phyloP scores from a whole-genome alignment of 2,113 vertebrate species.

The Ploceus nigricollis region DNA sequence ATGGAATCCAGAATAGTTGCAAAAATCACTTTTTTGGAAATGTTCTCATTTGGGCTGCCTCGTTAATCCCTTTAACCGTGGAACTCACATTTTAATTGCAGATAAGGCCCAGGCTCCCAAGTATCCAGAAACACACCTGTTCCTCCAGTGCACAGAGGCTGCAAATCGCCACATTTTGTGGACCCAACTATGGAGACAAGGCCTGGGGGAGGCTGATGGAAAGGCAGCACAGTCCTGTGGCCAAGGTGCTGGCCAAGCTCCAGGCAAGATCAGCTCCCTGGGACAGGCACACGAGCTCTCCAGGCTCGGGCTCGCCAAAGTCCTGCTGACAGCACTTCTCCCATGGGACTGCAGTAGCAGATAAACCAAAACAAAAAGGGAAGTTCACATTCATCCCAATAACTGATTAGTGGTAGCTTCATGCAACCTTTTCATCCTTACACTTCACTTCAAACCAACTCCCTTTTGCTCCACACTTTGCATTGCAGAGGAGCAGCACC shows the following conservation, averaged over 20 bases:
- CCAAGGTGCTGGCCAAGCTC: accelerated
- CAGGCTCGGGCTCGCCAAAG: not conserved
- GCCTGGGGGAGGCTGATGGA: not conserved
- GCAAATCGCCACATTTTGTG: not conserved
- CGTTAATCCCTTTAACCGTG: conserved; percentile 1
- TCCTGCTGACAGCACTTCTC: too few relatives aligned
- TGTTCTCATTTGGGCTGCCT: not conserved
- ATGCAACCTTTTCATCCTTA: not conserved
- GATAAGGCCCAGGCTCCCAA: not conserved
- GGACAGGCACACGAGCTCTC: accelerated
- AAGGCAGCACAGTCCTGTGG: accelerated
- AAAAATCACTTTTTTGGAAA: not conserved
- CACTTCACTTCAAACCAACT: not conserved
- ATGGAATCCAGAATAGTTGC: not conserved
- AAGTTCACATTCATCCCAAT: accelerated
- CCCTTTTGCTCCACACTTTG: not conserved
- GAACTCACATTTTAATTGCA: not conserved
- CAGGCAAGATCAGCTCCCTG: not conserved
- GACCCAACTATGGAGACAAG: not conserved
- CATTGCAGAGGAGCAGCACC: not conserved
- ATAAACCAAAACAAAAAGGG: not conserved
- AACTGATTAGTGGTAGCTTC: not conserved
- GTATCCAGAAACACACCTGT: not conserved
- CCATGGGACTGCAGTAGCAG: accelerated
- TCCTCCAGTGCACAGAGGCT: not conserved